Evolutionary conservation across 2,113 vertebrate species (phyloP), one percentile per base, ranked within the genome.

Genomic region (Climacteris rufus): DNA sequence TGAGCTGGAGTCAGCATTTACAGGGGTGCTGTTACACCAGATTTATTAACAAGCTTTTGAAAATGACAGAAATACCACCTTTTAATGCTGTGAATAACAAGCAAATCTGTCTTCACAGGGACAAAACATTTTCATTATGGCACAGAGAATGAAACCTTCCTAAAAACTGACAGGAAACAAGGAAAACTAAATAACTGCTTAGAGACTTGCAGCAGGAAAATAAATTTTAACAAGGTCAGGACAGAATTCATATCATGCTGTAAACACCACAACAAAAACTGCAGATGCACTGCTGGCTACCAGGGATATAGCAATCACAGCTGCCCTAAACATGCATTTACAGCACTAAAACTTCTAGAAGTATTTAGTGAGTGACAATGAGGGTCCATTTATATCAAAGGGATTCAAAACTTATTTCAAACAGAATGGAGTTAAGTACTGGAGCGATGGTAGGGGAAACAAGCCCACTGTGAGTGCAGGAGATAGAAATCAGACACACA

Each of bases 161-260:
- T 56, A 70, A 52, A 56, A 86, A 57, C 60, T 88, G 85, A 60
- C 83, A 77, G 39, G 24, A 66, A 92, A 77, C 71, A 90, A 88
- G 87, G 64, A 90, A 92, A 96, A 87, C 61, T 72, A 89, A 95
- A 84, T 90, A 94, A 92, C 63, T 83, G 76, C 79, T 94, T 70
- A 77, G 85, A 78, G 59, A 78, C 39, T 35, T 44, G 56, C 16
- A 74, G 47, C 28, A 83, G 90, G 86, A 93, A 91, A 88, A 95
- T 88, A 95, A 69, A 92, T 90, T 94, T 90, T 86, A 91, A 88
- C 79, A 92, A 96, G 88, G 83, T 85, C 92, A 94, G 47, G 82
- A 83, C 27, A 77, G 92, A 94, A 90, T 89, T 94, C 87, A 80
- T 90, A 50, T 68, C 0, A 0, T 33, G 19, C 52, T 74, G 60